Percentiles rank a stretch among this genome's conserved stretches.
These are phyloP conservation scores for Brachystomella parvula DNA, from an alignment of 1,140 invertebrate species.

Conservation along the genomic window DNA sequence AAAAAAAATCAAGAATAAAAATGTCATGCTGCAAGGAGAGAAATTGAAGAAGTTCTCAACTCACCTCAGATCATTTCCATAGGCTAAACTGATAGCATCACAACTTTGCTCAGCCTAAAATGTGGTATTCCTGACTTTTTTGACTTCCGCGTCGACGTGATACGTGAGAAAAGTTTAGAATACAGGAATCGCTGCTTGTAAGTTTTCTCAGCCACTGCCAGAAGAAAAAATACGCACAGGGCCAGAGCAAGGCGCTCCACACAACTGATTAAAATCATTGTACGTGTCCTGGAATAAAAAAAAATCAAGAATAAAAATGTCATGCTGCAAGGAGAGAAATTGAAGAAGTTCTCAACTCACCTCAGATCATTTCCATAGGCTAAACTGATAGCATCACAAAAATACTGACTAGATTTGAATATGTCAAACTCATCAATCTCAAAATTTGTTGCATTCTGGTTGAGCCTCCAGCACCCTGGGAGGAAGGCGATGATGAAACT, in stretches of 20 bases:
- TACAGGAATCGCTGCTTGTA: conserved; percentile 91
- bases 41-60: conserved; percentile 20
- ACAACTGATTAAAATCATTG: conserved; percentile 56
- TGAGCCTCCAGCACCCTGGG: conserved; percentile 34
- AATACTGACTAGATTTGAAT: conserved; percentile 22
- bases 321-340: conserved; percentile 7
- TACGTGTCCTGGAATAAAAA: conserved; percentile 53
- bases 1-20: conserved; percentile 26
- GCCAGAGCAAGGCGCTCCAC: conserved; percentile 67
- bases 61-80: conserved; percentile 29
- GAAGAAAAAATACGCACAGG: conserved; percentile 75
- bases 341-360: conserved; percentile 23
- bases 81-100: too few relatives aligned
- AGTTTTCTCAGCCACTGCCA: conserved; percentile 88
- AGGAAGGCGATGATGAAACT: conserved; percentile 28
- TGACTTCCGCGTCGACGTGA: conserved; percentile 85
- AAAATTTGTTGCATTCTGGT: conserved; percentile 3
- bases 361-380: conserved; percentile 28
- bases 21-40: neutral
- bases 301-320: neutral
- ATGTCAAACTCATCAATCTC: conserved; percentile 34
- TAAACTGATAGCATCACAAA: conserved; percentile 19
- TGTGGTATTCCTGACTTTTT: conserved; percentile 87
- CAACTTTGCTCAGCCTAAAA: conserved; percentile 91
- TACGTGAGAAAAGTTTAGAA: conserved; percentile 89